These are phyloP conservation scores for Pollimyrus isidori DNA, from an alignment of 2,113 vertebrate species.

Conservation along the genomic window DNA sequence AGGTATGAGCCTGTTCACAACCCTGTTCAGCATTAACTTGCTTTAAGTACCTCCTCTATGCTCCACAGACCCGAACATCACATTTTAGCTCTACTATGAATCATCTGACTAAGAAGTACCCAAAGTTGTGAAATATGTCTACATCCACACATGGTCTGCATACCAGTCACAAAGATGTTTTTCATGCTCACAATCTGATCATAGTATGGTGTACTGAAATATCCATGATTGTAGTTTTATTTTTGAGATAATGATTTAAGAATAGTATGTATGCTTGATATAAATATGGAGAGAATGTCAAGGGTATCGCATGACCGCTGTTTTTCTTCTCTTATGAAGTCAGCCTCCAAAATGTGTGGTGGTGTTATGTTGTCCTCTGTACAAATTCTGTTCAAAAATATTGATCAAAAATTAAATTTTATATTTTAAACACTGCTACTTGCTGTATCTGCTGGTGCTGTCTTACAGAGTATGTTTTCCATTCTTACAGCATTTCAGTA, in stretches of 20 bases:
- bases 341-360: neutral
- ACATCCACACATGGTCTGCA: neutral
- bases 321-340: neutral
- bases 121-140: neutral
- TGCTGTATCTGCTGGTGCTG: neutral
- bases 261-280: neutral
- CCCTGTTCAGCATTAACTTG: neutral
- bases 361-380: conserved; percentile 9
- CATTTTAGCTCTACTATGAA: neutral
- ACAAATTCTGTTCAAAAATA: conserved; percentile 7
- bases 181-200: neutral
- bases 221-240: neutral
- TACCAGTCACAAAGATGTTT: neutral
- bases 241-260: neutral
- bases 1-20: neutral
- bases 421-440: conserved; percentile 5
- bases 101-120: neutral
- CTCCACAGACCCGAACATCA: neutral
- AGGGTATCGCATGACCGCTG: neutral
- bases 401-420: conserved; percentile 19
- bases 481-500: neutral
- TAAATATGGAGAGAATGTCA: neutral
- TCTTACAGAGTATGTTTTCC: neutral
- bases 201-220: neutral
- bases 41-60: neutral